Base-by-base conservation (phyloP, 2,797 vertebrate genomes). In the Diplodus sargus region DNA sequence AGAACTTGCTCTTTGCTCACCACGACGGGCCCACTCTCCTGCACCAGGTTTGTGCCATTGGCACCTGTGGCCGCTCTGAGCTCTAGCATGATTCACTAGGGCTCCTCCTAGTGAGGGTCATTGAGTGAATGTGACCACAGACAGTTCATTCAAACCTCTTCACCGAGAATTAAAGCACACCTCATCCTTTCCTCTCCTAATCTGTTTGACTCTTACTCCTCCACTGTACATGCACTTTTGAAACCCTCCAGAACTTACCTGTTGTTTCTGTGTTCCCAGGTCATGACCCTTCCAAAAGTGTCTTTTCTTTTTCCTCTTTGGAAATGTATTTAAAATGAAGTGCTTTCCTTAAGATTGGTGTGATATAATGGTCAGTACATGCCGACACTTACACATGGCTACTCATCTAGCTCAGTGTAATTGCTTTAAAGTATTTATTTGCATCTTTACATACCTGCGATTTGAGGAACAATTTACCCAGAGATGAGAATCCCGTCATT, bases 1-100 rank as follows among this genome's bases (percentile, higher is more conserved):
- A 95, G 94, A 94, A 88, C 93, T 95, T 92, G 93, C 93, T 86
- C 83, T 92, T 78, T 95, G 94, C 88, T 94, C 94, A 72, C 94
- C 94, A 2, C 86, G 85, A 59, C 91, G 90, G 89, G 90, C 89
- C 83, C 87, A 81, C 66, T 92, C 93, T 92, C 92, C 94, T 87
- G 88, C 92, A 84, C 90, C 93, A 95, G 94, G 94, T 95, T 94
- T 91, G 94, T 94, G 92, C 90, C 92, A 54, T 61, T 84, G 87
- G 85, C 88, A 87, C 91, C 81, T 83, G 84, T 86, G 89, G 87
- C 85, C 58, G 84, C 90, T 91, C 81, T 90, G 84, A 91, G 80
- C 89, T 88, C 88, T 77, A 83, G 83, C 76, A 71, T 82, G 79
- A 90, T 81, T 87, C 87, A 90, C 63, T 75, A 74, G 80, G 70